Conservation (phyloP, 2,888 invertebrate genomes). For the Nomada flava region DNA sequence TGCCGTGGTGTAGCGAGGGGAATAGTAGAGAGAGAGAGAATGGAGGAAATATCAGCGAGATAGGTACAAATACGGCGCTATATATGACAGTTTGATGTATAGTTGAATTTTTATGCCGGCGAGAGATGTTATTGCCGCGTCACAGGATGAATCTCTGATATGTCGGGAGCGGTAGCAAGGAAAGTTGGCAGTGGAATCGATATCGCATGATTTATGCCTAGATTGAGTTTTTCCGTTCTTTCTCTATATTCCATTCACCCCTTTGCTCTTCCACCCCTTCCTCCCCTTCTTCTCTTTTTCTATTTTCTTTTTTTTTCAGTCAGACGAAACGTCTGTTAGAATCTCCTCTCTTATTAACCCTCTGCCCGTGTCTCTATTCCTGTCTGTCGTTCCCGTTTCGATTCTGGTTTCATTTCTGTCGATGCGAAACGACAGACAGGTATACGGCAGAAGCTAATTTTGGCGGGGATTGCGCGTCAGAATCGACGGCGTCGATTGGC, state of each 20-base stretch:
- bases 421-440: constrained; percentile 9
- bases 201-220: constrained; percentile 73
- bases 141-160: constrained; percentile 79
- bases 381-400: not conserved
- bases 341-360: not conserved
- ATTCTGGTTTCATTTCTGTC: constrained; percentile 25
- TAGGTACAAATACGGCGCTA: constrained; percentile 77
- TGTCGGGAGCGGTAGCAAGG: constrained; percentile 65
- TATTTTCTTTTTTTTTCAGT: not conserved
- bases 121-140: constrained; percentile 79
- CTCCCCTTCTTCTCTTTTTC: too few relatives aligned
- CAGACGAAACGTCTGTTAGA: constrained; percentile 41
- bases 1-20: constrained; percentile 12
- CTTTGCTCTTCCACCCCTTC: not conserved
- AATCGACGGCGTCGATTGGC: constrained; percentile 36
- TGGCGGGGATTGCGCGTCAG: constrained; percentile 34
- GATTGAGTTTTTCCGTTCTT: constrained; percentile 72
- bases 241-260: constrained; percentile 33
- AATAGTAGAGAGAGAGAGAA: constrained; percentile 24
- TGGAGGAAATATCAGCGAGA: constrained; percentile 76
- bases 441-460: constrained; percentile 47
- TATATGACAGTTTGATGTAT: constrained; percentile 80
- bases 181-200: constrained; percentile 74
- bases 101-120: constrained; percentile 79
- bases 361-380: not conserved